Conservation (phyloP, 2,888 invertebrate species). For the Operophtera brumata region DNA sequence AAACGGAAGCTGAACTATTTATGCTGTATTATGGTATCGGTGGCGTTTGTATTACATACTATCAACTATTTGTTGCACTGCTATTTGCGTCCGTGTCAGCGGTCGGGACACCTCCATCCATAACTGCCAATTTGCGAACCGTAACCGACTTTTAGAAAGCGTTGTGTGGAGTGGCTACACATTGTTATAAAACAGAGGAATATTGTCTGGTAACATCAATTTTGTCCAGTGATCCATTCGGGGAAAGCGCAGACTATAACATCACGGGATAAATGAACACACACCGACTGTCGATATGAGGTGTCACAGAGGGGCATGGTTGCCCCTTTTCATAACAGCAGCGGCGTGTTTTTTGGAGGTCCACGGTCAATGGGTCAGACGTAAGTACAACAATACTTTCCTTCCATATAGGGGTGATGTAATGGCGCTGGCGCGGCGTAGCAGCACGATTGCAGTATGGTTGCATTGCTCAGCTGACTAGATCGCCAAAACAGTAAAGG, state of each 20-base stretch:
- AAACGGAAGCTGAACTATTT: no score
- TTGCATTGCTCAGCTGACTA: no score
- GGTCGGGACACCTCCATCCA: neutral
- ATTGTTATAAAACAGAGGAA: slow-evolving; percentile 6
- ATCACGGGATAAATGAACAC: slow-evolving; percentile 47
- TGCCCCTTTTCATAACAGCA: slow-evolving; percentile 50
- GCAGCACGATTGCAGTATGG: neutral
- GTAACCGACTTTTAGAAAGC: slow-evolving; percentile 17
- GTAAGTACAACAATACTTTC: slow-evolving; percentile 51
- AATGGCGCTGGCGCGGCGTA: neutral
- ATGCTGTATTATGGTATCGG: no score
- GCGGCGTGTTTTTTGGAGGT: slow-evolving; percentile 36
- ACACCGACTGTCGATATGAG: slow-evolving; percentile 48
- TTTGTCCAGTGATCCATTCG: slow-evolving; percentile 40
- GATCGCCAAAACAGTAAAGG: no score
- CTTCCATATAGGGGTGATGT: neutral
- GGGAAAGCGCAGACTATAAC: slow-evolving; percentile 24
- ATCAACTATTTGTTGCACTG: no score
- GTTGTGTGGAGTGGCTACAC: slow-evolving; percentile 43
- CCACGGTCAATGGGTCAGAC: slow-evolving; percentile 47
- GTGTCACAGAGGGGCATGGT: slow-evolving; percentile 48
- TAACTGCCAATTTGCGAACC: slow-evolving; percentile 26
- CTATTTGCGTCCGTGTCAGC: neutral
- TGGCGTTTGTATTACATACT: no score
- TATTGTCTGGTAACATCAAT: slow-evolving; percentile 20